Conservation (phyloP, 1,140 invertebrate species). For the Caerostris darwini region DNA sequence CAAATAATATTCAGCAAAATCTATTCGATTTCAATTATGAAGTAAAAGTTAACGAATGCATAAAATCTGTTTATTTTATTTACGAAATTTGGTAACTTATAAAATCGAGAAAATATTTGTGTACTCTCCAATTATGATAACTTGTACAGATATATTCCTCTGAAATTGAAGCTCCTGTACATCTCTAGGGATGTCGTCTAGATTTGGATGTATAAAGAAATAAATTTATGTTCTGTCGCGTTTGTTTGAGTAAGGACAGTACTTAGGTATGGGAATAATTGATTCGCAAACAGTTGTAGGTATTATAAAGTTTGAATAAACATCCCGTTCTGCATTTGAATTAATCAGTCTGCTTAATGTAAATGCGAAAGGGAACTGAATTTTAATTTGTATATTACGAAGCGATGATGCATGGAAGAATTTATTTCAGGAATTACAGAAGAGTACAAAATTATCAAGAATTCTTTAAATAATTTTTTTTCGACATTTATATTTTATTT, state of each 20-base stretch:
- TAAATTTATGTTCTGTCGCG: not conserved
- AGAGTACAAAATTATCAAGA: not conserved
- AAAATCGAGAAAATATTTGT: not conserved
- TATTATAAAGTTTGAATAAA: not conserved
- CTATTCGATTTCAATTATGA: not conserved
- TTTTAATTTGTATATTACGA: not conserved
- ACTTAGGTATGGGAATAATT: not conserved
- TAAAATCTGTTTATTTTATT: too few relatives aligned
- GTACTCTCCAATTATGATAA: not conserved
- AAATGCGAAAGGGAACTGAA: not conserved
- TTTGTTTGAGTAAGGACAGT: not conserved
- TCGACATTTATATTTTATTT: not conserved
- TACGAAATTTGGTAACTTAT: not conserved
- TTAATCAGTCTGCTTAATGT: constrained; percentile 17
- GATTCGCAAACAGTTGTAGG: not conserved
- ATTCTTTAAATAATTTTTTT: not conserved
- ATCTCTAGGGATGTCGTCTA: not conserved
- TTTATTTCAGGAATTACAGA: not conserved
- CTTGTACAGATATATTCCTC: not conserved
- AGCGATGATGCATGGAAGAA: not conserved
- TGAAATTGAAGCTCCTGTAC: not conserved
- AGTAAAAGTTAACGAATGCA: not conserved
- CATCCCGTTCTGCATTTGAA: not conserved
- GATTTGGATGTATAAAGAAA: not conserved
- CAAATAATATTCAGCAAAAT: not conserved